Evolutionary conservation across 23 tunicate species (phyloP).

Genomic region (Clavelina lepadiformis): DNA sequence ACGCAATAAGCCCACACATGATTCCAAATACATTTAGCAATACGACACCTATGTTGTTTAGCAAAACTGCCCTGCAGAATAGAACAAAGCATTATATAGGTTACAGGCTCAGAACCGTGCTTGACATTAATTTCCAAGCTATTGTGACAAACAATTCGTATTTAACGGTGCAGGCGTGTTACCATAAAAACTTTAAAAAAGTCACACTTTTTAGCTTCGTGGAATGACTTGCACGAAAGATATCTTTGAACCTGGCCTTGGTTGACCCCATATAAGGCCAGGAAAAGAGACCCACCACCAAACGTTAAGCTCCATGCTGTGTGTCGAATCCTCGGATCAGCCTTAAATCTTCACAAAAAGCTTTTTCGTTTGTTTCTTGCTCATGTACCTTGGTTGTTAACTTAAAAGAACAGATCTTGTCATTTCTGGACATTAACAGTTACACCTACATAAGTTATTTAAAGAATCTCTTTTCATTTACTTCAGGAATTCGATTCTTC

Average conservation of each 20-base stretch:
- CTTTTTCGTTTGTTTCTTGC: neutral
- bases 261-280: slow-evolving; percentile 11
- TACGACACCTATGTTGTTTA: slow-evolving; percentile 44
- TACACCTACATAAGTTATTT: neutral
- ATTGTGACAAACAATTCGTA: neutral
- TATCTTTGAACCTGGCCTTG: slow-evolving; percentile 40
- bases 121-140: too few species aligned
- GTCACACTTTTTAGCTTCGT: slow-evolving; percentile 21
- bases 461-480: too few species aligned
- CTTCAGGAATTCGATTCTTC: slow-evolving; percentile 48
- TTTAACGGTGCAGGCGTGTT: neutral
- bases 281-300: slow-evolving; percentile 4
- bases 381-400: too few species aligned
- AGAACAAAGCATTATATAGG: too few species aligned
- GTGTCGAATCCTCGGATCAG: slow-evolving; percentile 46
- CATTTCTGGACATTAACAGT: too few species aligned
- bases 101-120: too few species aligned
- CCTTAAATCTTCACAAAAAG: too few species aligned
- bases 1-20: slow-evolving; percentile 41
- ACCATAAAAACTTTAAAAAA: too few species aligned
- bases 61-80: slow-evolving; percentile 39
- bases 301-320: slow-evolving; percentile 31
- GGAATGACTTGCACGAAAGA: slow-evolving; percentile 14
- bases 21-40: slow-evolving; percentile 37
- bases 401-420: too few species aligned